Conservation (phyloP, 2,113 vertebrate species). For the Xenopus tropicalis region UCB_Xtro_10.0 CM004445.2:6450001-6450500, state of each 20-base stretch:
- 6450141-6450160: too few relatives aligned
- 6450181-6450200: too few relatives aligned
- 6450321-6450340: too few relatives aligned
- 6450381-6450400: constrained; percentile 35
- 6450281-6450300: neutral
- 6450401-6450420: constrained; percentile 8
- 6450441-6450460: neutral
- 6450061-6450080: too few relatives aligned
- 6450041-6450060: too few relatives aligned
- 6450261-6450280: constrained; percentile 6
- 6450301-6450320: neutral
- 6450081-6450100: too few relatives aligned
- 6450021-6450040: too few relatives aligned
- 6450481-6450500: neutral
- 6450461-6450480: neutral
- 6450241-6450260: constrained; percentile 10
- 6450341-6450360: neutral
- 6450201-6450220: too few relatives aligned
- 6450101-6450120: too few relatives aligned
- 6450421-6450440: constrained; percentile 21
- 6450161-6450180: too few relatives aligned
- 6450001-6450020: too few relatives aligned
- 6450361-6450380: constrained; percentile 22
- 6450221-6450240: constrained; percentile 6
- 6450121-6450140: too few relatives aligned